These are phyloP conservation scores for Aythya baeri DNA, from an alignment of 2,113 vertebrate species.

Conservation along the genomic window DNA sequence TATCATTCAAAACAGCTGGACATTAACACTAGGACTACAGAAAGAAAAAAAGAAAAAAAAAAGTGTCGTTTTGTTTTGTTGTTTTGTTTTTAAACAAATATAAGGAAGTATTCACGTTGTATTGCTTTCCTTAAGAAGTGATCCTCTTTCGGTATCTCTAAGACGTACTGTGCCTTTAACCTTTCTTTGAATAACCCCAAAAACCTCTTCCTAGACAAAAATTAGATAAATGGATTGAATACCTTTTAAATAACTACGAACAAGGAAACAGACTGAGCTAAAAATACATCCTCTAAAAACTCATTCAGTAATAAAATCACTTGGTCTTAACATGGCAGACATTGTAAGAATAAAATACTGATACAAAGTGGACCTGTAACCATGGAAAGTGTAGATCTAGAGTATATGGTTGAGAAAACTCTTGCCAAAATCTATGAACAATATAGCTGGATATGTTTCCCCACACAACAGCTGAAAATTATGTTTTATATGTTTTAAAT, in stretches of 20 bases:
- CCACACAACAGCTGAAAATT: neutral
- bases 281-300: neutral
- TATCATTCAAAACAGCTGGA: neutral
- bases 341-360: neutral
- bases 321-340: neutral
- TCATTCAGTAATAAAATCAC: neutral
- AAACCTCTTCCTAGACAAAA: neutral
- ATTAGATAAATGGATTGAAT: neutral
- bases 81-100: neutral
- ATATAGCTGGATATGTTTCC: neutral
- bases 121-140: neutral
- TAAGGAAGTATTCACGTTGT: neutral
- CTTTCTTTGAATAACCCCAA: neutral
- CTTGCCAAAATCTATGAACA: neutral
- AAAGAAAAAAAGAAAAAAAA: neutral
- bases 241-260: neutral
- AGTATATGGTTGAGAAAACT: neutral
- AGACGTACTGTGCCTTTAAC: constrained; percentile 1
- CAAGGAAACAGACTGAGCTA: neutral
- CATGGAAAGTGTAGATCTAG: neutral
- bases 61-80: no score
- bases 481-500: neutral
- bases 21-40: neutral
- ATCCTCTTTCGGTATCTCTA: neutral
- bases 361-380: neutral